Evolutionary conservation across 1,140 invertebrate species (phyloP).

Genomic region (Cotesia chilonis): DNA sequence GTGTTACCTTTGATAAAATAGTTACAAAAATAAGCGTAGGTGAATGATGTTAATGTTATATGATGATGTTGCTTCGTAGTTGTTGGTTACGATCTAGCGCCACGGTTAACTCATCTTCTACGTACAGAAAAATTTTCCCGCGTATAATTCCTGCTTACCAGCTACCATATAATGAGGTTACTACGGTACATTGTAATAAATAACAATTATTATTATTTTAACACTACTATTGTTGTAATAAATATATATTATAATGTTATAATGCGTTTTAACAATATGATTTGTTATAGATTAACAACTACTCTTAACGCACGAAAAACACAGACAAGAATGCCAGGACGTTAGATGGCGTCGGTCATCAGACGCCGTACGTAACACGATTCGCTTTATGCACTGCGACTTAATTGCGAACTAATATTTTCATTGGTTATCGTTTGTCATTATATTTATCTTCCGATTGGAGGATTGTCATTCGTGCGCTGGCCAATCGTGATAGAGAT

Average conservation of each 20-base stretch:
- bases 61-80: conserved; percentile 20
- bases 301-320: conserved; percentile 42
- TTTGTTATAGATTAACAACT: conserved; percentile 46
- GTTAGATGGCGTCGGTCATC: conserved; percentile 66
- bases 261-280: conserved; percentile 42
- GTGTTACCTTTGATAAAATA: neutral
- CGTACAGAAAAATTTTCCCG: conserved; percentile 36
- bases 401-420: neutral
- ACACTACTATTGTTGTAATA: conserved; percentile 43
- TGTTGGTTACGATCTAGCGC: conserved; percentile 32
- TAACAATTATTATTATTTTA: conserved; percentile 5
- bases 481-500: too few relatives aligned
- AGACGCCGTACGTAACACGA: conserved; percentile 53
- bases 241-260: conserved; percentile 27
- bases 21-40: neutral
- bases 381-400: conserved; percentile 3
- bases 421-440: neutral
- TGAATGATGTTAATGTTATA: conserved; percentile 6
- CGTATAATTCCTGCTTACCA: conserved; percentile 38
- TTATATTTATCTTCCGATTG: neutral
- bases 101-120: conserved; percentile 56
- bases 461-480: neutral
- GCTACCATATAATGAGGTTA: conserved; percentile 44
- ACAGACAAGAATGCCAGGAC: conserved; percentile 60
- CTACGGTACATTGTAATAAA: conserved; percentile 38